Evolutionary conservation across 2,888 invertebrate species (phyloP), one percentile per base, ranked within the genome.

Genomic region (Quadroppia sp.): DNA sequence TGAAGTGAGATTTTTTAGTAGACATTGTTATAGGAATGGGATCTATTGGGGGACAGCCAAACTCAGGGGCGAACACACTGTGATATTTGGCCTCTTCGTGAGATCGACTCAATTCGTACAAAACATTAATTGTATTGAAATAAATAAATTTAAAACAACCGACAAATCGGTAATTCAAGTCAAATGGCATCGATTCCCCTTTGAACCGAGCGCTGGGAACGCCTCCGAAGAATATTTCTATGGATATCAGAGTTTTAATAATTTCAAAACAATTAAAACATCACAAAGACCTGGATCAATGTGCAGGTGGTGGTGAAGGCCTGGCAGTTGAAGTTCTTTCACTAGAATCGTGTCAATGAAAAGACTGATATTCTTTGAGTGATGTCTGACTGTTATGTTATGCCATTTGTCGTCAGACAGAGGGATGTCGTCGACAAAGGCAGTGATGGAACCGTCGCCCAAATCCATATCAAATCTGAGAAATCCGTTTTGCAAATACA

Each of bases 231-330:
- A 73, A 74, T n/a, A 74, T 67, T 42, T 73, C 73, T 72, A n/a
- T n/a, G n/a, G n/a, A n/a, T n/a, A n/a, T n/a, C n/a, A n/a, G n/a
- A n/a, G n/a, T n/a, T n/a, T n/a, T n/a, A n/a, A n/a, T n/a, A n/a
- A n/a, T n/a, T n/a, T n/a, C n/a, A n/a, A n/a, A n/a, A n/a, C n/a
- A n/a, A n/a, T n/a, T n/a, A n/a, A n/a, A n/a, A n/a, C n/a, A n/a
- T n/a, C n/a, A n/a, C n/a, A n/a, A n/a, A n/a, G 92, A 83, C 94
- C 92, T 45, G 95, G 94, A 85, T 95, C 94, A 77, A 95, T 92
- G 79, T 92, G 90, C 76, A 95, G 86, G 81, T 90, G 87, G 71
- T 80, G 77, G 72, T 86, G 28, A 13, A 11, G 59, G 2, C 59
- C 59, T 23, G 59, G 59, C 4, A 59, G 17, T 30, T 28, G 2